phyloP scores from a whole-genome alignment of 2,797 vertebrate species.

The Prionace glauca region DNA sequence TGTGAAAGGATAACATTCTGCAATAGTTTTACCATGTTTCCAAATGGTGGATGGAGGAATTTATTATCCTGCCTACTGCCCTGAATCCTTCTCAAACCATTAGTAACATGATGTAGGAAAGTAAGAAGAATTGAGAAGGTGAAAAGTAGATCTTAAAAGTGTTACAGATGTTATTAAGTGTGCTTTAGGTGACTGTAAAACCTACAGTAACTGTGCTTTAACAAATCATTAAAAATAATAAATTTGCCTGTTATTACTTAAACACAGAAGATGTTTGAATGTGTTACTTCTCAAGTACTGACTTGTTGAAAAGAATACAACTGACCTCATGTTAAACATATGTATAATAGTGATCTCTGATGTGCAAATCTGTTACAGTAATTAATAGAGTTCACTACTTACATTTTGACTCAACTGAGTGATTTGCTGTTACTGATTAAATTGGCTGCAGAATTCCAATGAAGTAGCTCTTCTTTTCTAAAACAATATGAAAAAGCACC shows the following conservation, averaged over 20 bases:
- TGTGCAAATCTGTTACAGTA: neutral
- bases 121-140: neutral
- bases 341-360: slow-evolving; percentile 2
- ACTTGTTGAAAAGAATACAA: slow-evolving; percentile 16
- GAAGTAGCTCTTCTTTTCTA: neutral
- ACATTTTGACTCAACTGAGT: neutral
- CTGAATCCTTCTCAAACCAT: neutral
- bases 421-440: slow-evolving; percentile 24
- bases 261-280: neutral
- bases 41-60: neutral
- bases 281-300: neutral
- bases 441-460: neutral
- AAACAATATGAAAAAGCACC: slow-evolving; percentile 15
- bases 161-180: neutral
- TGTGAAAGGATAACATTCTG: neutral
- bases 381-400: neutral
- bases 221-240: neutral
- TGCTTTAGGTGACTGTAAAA: neutral
- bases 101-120: neutral
- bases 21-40: neutral
- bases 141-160: slow-evolving; percentile 11
- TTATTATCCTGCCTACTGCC: neutral
- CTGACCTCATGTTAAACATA: neutral
- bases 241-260: neutral
- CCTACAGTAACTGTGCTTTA: neutral